These are phyloP conservation scores for Gnathochromis pfefferi DNA, from an alignment of 2,113 vertebrate species.

Conservation along the genomic window DNA sequence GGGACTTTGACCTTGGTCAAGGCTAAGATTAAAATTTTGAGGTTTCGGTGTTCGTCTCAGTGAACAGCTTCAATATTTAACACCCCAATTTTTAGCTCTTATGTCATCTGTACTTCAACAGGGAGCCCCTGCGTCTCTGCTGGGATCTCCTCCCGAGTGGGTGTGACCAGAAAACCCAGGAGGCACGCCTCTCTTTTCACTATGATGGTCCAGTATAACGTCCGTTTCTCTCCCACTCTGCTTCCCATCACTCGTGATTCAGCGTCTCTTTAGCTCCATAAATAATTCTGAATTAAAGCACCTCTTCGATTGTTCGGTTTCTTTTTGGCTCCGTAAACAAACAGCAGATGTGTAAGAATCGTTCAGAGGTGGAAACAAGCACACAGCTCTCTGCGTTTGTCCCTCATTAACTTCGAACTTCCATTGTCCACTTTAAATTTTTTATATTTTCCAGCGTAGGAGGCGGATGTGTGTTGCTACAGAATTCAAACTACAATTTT, in stretches of 20 bases:
- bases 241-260: background rate
- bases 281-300: background rate
- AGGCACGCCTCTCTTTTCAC: background rate
- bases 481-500: background rate
- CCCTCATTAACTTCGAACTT: background rate
- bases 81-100: rapidly evolving
- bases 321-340: background rate
- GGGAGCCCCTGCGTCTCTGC: background rate
- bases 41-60: background rate
- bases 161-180: background rate
- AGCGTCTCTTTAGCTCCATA: background rate
- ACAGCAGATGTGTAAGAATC: background rate
- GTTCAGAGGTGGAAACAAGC: background rate
- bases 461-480: background rate
- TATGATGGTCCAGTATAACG: background rate
- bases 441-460: background rate
- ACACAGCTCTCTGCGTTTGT: background rate
- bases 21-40: background rate
- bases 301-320: rapidly evolving
- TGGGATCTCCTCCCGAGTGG: background rate
- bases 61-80: background rate
- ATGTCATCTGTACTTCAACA: background rate
- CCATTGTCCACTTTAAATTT: background rate
- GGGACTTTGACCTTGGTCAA: background rate
- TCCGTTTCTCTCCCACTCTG: background rate